A percentile compares a stretch with the other conserved stretches of the same genome.
Evolutionary conservation across 2,113 vertebrate species (phyloP).

Genomic region (Myiozetetes cayanensis): DNA sequence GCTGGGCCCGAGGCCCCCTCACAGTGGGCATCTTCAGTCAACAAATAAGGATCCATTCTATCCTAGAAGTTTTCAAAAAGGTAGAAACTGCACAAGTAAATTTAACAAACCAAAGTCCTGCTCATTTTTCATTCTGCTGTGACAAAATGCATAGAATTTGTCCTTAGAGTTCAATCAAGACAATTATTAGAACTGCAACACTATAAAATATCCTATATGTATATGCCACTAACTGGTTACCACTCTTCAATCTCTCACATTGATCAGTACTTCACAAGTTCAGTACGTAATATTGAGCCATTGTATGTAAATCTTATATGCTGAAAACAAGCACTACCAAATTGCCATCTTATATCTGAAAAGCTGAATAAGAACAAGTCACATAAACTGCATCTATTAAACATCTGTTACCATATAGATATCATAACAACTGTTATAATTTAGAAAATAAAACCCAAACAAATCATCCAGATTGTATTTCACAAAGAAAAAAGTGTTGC

Average conservation of each 20-base stretch:
- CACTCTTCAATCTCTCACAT: neutral
- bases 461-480: neutral
- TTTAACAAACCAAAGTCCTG: neutral
- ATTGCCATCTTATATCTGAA: neutral
- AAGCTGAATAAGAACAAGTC: neutral
- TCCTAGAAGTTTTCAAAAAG: neutral
- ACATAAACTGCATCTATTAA: neutral
- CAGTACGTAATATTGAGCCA: neutral
- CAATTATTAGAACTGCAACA: neutral
- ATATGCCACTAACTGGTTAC: neutral
- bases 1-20: neutral
- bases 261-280: neutral
- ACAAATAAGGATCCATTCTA: neutral
- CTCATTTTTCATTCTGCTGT: neutral
- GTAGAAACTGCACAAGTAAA: neutral
- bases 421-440: neutral
- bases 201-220: neutral
- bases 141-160: neutral
- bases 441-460: neutral
- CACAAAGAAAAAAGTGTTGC: neutral
- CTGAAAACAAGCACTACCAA: neutral
- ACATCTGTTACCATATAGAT: neutral
- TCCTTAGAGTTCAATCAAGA: neutral
- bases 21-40: neutral
- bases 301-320: accelerated